Evolutionary conservation across 2,797 vertebrate species (phyloP).

Genomic region (Protonibea diacanthus): DNA sequence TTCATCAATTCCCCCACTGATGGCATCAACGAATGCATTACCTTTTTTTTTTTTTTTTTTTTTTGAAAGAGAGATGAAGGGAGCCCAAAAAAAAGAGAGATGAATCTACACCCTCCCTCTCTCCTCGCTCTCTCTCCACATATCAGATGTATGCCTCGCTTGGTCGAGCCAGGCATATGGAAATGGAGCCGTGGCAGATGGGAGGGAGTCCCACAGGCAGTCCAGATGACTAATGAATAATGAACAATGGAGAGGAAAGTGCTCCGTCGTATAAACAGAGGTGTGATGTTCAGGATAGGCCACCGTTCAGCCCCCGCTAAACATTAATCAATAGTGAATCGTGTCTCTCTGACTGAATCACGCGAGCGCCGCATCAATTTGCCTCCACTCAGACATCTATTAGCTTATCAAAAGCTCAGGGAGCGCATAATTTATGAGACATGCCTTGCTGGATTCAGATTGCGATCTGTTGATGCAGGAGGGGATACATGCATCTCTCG

Average conservation of each 20-base stretch:
- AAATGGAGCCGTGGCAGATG: conserved; percentile 73
- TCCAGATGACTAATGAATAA: conserved; percentile 79
- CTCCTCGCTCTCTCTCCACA: conserved; percentile 47
- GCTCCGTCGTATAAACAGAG: conserved; percentile 70
- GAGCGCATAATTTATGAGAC: conserved; percentile 66
- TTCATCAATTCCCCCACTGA: conserved; percentile 65
- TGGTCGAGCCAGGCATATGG: conserved; percentile 67
- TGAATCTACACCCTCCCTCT: conserved; percentile 35
- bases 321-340: conserved; percentile 73
- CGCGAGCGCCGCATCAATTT: conserved; percentile 57
- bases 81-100: conserved; percentile 25
- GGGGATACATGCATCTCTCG: conserved; percentile 29
- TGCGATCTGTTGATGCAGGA: conserved; percentile 56
- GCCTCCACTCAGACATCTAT: conserved; percentile 67
- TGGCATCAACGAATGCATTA: conserved; percentile 70
- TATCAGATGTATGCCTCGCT: conserved; percentile 66
- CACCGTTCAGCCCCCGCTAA: conserved; percentile 54
- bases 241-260: conserved; percentile 75
- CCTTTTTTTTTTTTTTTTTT: conserved; percentile 48
- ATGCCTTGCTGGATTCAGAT: conserved; percentile 54
- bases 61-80: conserved; percentile 70
- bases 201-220: conserved; percentile 69
- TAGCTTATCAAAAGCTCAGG: conserved; percentile 71
- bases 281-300: conserved; percentile 67
- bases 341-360: conserved; percentile 52